Percentiles rank a stretch among this genome's conserved stretches.
These are phyloP conservation scores for Drosophila sturtevanti DNA, from an alignment of 1,140 invertebrate species.

Conservation along the genomic window DNA sequence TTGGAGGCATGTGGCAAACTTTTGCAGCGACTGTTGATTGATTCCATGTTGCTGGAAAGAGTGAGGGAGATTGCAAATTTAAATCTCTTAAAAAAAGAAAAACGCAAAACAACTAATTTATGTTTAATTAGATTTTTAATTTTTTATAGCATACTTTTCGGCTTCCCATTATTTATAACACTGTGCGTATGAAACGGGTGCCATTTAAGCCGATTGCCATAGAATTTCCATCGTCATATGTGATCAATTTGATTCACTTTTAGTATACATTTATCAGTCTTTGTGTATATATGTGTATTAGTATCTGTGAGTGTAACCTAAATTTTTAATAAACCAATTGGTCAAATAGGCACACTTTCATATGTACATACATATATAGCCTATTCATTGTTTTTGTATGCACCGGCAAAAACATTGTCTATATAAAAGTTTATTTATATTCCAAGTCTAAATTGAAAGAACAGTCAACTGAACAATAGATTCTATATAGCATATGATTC, in stretches of 20 bases:
- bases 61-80: constrained; percentile 23
- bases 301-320: neutral
- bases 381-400: too few relatives aligned
- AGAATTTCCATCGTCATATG: constrained; percentile 20
- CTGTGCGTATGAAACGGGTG: constrained; percentile 4
- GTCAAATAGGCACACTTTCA: neutral
- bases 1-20: constrained; percentile 83
- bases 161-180: constrained; percentile 27
- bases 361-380: neutral
- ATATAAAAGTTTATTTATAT: neutral
- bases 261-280: neutral
- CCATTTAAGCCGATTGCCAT: constrained; percentile 40
- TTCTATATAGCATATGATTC: too few relatives aligned
- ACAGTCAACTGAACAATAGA: too few relatives aligned
- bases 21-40: constrained; percentile 83
- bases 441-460: too few relatives aligned
- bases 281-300: neutral
- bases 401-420: neutral
- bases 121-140: constrained; percentile 34
- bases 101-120: neutral
- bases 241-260: constrained; percentile 6
- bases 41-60: constrained; percentile 73
- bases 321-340: neutral
- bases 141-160: constrained; percentile 20
- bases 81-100: neutral